These are phyloP conservation scores for Pterocles burchelli DNA, from an alignment of 2,113 vertebrate species.

Conservation along the genomic window DNA sequence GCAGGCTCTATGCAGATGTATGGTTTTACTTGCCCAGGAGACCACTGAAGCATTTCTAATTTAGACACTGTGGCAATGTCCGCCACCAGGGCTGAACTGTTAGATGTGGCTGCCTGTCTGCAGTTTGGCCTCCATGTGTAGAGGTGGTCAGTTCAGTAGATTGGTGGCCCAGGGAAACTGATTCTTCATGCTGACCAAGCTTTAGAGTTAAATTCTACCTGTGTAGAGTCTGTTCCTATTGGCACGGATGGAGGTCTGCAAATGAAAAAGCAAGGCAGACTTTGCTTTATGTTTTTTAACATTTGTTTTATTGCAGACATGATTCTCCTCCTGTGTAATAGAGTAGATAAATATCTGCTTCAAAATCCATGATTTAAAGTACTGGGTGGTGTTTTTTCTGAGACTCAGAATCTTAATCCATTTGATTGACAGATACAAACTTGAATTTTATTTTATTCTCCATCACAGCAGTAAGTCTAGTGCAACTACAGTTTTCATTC, in stretches of 20 bases:
- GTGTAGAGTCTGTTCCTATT: neutral
- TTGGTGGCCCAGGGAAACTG: neutral
- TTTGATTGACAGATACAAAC: neutral
- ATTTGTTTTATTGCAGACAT: neutral
- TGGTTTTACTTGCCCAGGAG: neutral
- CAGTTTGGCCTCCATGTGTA: neutral
- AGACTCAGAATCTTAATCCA: neutral
- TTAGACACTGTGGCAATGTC: neutral
- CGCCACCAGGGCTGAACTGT: accelerated
- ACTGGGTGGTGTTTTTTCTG: neutral
- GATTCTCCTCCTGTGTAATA: neutral
- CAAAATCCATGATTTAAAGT: neutral
- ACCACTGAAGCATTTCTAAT: neutral
- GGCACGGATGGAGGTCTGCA: neutral
- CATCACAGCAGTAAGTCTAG: neutral
- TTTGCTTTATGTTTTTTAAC: neutral
- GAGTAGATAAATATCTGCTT: neutral
- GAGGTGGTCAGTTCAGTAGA: neutral
- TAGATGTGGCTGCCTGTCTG: neutral
- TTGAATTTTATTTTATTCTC: neutral
- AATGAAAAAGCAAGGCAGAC: neutral
- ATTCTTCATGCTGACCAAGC: accelerated
- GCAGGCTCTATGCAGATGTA: neutral
- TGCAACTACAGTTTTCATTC: neutral
- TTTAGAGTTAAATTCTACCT: neutral